Evolutionary conservation across 2,888 invertebrate genomes (phyloP).

Genomic region (Ashinkailepas kermadecensis): DNA sequence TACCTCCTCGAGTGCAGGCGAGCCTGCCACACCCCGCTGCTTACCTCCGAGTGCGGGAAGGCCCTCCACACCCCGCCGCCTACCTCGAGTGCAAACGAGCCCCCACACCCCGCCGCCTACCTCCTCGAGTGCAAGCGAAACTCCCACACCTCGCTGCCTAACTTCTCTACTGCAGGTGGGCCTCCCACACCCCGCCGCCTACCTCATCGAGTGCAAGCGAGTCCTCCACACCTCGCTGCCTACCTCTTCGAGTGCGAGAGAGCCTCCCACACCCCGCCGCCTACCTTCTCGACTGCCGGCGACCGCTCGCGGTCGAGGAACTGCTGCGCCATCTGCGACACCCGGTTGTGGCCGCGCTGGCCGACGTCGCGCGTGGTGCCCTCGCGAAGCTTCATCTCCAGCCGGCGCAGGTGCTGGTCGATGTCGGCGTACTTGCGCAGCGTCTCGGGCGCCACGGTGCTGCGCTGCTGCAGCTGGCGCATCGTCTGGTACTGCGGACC

Average conservation of each 20-base stretch:
- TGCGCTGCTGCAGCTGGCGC: constrained; percentile 49
- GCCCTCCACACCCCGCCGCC: too few species aligned
- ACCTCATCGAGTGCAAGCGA: too few species aligned
- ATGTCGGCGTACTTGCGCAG: constrained; percentile 62
- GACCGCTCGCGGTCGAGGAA: constrained; percentile 64
- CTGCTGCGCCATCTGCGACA: constrained; percentile 23
- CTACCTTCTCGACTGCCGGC: constrained; percentile 11
- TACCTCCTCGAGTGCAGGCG: constrained; percentile 14
- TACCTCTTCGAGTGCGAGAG: too few species aligned
- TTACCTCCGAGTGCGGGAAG: too few species aligned
- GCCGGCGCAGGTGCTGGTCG: constrained; percentile 60
- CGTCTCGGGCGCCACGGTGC: constrained; percentile 51
- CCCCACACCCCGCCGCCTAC: too few species aligned
- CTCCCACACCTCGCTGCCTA: too few species aligned
- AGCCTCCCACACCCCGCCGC: too few species aligned
- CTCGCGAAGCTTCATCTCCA: constrained; percentile 67
- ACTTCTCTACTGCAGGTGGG: too few species aligned
- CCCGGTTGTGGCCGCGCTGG: constrained; percentile 45
- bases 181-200: too few species aligned
- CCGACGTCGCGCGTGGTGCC: constrained; percentile 61
- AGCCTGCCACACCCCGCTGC: background rate
- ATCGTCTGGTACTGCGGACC: constrained; percentile 55
- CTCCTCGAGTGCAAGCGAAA: too few species aligned
- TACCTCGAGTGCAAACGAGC: too few species aligned
- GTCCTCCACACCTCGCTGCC: too few species aligned